Base-by-base conservation (phyloP, 2,113 vertebrate genomes). In the Tenrec ecaudatus region DNA sequence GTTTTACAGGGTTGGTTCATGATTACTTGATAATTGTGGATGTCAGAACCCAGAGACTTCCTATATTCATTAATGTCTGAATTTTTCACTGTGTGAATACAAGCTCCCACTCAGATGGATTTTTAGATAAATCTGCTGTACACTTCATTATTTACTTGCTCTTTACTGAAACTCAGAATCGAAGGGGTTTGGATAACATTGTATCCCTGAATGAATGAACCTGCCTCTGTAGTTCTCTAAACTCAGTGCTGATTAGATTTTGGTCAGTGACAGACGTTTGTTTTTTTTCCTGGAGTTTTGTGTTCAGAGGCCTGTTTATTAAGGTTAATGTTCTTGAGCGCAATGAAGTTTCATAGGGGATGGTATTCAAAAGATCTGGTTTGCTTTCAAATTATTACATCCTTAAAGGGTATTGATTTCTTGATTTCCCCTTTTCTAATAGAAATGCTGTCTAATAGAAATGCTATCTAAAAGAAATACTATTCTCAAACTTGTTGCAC, bases 101-200 rank as follows among this genome's bases (percentile, higher is more conserved):
- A 85, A 77, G 22, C 88, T 31, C 29, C 53, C 89, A 93, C 75
- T 95, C 14, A 90, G 69, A 58, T 91, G 71, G 31, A 23, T 62
- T 90, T 93, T 75, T 27, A 78, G 23, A 89, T 89, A 76, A 73
- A 73, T 76, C 17, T 81, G 0, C 84, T 68, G 10, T 92, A n/a
- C 84, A 12, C 36, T 95, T 43, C 84, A 0, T 92, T 77, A 89
- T 91, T 73, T 93, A 57, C n/a, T 94, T 93, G 73, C 22, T 89
- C 47, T 12, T 53, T 75, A 86, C 25, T 75, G 80, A 92, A 88
- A 94, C 80, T 91, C 7, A 84, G 38, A 94, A 77, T 23, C 53
- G 87, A 27, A 60, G 64, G 60, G 60, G 12, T 82, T 90, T 88
- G 58, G 25, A 71, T 95, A 71, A 47, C 36, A 58, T 82, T 6